Evolutionary conservation across 2,888 invertebrate species (phyloP).

Genomic region (Coleophora flavipennella): DNA sequence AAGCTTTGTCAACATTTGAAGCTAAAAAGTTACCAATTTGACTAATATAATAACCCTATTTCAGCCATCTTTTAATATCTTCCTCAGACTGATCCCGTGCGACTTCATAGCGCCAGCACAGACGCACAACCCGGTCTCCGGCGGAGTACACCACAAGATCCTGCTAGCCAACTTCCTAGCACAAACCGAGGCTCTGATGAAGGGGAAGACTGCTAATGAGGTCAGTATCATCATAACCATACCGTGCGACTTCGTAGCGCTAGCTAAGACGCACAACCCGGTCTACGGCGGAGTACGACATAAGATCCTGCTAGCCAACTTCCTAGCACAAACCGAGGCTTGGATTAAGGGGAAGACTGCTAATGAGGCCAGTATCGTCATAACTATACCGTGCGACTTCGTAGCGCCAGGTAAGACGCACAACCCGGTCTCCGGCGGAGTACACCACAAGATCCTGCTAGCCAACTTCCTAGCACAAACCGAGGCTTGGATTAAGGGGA

Average conservation of each 20-base stretch:
- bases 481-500: conserved; percentile 94
- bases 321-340: conserved; percentile 98
- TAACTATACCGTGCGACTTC: conserved; percentile 87
- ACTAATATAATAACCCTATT: too few relatives aligned
- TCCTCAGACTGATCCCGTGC: conserved; percentile 86
- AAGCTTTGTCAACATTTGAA: too few relatives aligned
- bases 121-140: conserved; percentile 89
- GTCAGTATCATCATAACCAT: conserved; percentile 23
- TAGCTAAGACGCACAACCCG: conserved; percentile 93
- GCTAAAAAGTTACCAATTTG: too few relatives aligned
- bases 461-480: conserved; percentile 99
- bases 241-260: conserved; percentile 97
- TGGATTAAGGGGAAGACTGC: conserved; percentile 85
- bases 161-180: conserved; percentile 97
- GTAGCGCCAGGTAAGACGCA: conserved; percentile 94
- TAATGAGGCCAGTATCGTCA: conserved; percentile 45
- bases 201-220: conserved; percentile 72
- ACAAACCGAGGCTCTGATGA: conserved; percentile 98
- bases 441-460: conserved; percentile 94
- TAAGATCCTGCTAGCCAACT: conserved; percentile 95
- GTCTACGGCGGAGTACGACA: conserved; percentile 87
- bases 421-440: conserved; percentile 84
- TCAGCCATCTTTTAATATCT: too few relatives aligned
- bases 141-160: conserved; percentile 93
- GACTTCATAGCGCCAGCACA: conserved; percentile 97